phyloP scores from a whole-genome alignment of 2,113 vertebrate genomes.

The Baryphthengus martii region DNA sequence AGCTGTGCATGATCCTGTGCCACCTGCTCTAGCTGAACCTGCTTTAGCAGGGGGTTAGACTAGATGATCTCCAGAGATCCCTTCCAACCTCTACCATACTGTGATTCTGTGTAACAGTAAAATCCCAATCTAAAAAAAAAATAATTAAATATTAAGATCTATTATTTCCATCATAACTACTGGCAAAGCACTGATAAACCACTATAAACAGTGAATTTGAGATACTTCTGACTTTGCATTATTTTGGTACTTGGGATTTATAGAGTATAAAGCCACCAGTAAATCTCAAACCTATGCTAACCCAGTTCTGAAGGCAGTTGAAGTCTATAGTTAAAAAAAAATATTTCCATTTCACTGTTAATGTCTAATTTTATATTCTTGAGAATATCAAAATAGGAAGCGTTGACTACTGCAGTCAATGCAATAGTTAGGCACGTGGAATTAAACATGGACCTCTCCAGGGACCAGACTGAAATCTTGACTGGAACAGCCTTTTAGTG shows the following conservation, averaged over 20 bases:
- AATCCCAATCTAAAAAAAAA: background rate
- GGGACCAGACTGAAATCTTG: background rate
- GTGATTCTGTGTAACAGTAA: background rate
- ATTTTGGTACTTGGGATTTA: background rate
- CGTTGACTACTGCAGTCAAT: background rate
- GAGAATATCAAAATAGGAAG: background rate
- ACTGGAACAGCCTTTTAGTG: background rate
- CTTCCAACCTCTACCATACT: too few species aligned
- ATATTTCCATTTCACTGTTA: background rate
- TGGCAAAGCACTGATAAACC: background rate
- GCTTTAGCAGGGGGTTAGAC: too few species aligned
- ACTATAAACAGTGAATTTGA: background rate
- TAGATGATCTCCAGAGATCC: too few species aligned
- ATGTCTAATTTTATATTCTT: background rate
- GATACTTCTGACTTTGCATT: background rate
- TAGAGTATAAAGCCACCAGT: background rate
- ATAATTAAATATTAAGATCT: background rate
- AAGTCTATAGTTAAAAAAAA: background rate
- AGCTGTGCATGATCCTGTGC: too few species aligned
- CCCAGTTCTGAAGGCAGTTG: background rate
- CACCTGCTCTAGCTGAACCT: too few species aligned
- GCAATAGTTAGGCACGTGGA: background rate
- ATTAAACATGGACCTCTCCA: background rate
- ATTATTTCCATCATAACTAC: background rate
- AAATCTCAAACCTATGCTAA: background rate